phyloP scores from a whole-genome alignment of 2,113 vertebrate genomes.

The Bufo bufo region DNA sequence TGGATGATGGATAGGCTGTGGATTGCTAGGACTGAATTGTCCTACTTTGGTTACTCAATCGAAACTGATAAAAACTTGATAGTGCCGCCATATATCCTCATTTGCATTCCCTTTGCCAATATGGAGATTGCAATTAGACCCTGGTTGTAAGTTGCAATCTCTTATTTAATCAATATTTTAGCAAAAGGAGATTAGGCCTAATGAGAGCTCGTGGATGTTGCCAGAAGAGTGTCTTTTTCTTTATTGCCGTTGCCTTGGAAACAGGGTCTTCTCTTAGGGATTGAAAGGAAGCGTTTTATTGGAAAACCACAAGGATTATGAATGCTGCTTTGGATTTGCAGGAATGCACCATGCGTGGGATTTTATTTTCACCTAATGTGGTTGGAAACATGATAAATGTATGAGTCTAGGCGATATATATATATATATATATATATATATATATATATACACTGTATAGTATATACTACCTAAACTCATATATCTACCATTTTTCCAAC shows the following conservation, averaged over 20 bases:
- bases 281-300: slow-evolving; percentile 68
- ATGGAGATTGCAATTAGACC: slow-evolving; percentile 90
- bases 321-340: slow-evolving; percentile 68
- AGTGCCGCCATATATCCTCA: slow-evolving; percentile 81
- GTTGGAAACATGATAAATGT: background rate
- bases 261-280: slow-evolving; percentile 75
- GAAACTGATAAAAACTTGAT: slow-evolving; percentile 93
- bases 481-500: no score
- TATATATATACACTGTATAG: no score
- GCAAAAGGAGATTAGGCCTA: slow-evolving; percentile 82
- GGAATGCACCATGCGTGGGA: slow-evolving; percentile 19
- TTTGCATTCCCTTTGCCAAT: slow-evolving; percentile 86
- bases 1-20: slow-evolving; percentile 95
- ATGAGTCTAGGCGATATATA: background rate
- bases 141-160: slow-evolving; percentile 92
- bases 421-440: no score
- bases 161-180: slow-evolving; percentile 89
- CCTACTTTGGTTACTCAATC: slow-evolving; percentile 87
- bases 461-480: no score
- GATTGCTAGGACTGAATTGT: slow-evolving; percentile 87
- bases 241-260: slow-evolving; percentile 81
- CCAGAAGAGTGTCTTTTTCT: slow-evolving; percentile 71
- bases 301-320: slow-evolving; percentile 62
- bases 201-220: slow-evolving; percentile 74
- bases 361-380: background rate